These are phyloP conservation scores for Taphrorychus bicolor DNA, from an alignment of 2,888 invertebrate species.

Conservation along the genomic window DNA sequence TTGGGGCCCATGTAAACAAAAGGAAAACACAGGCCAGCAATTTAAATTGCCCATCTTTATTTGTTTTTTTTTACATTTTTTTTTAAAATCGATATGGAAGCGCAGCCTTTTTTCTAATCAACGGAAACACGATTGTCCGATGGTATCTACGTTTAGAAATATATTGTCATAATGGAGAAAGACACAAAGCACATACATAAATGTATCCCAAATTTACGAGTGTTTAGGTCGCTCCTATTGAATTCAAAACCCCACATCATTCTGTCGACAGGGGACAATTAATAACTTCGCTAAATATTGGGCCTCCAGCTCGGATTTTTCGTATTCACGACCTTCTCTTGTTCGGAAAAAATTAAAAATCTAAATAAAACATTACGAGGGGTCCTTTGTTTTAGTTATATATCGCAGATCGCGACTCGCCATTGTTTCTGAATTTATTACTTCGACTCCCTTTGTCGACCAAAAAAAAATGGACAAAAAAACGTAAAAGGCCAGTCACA, in stretches of 20 bases:
- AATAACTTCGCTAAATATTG: conserved; percentile 57
- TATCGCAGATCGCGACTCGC: conserved; percentile 54
- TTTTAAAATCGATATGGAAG: too few species aligned
- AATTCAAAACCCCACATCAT: conserved; percentile 55
- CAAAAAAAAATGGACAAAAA: conserved; percentile 44
- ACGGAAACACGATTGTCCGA: too few species aligned
- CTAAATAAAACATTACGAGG: conserved; percentile 58
- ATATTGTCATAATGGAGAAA: too few species aligned
- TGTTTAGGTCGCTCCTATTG: conserved; percentile 50
- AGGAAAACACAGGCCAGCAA: conserved; percentile 5
- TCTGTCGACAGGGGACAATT: conserved; percentile 52
- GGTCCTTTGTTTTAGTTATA: conserved; percentile 53
- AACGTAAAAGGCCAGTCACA: conserved; percentile 24
- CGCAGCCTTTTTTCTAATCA: not conserved
- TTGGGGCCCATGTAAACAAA: conserved; percentile 4
- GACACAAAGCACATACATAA: too few species aligned
- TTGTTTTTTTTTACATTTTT: not conserved
- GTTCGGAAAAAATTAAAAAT: conserved; percentile 56
- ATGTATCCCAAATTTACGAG: conserved; percentile 3
- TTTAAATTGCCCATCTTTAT: conserved; percentile 7
- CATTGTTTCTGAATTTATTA: conserved; percentile 58
- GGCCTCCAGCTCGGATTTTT: conserved; percentile 46
- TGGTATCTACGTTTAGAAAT: too few species aligned
- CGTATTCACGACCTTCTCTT: conserved; percentile 51
- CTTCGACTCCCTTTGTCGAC: conserved; percentile 42